Percentiles rank a stretch among this genome's conserved stretches.
Conservation (phyloP, 1,140 invertebrate species). For the Oryzaephilus surinamensis region DNA sequence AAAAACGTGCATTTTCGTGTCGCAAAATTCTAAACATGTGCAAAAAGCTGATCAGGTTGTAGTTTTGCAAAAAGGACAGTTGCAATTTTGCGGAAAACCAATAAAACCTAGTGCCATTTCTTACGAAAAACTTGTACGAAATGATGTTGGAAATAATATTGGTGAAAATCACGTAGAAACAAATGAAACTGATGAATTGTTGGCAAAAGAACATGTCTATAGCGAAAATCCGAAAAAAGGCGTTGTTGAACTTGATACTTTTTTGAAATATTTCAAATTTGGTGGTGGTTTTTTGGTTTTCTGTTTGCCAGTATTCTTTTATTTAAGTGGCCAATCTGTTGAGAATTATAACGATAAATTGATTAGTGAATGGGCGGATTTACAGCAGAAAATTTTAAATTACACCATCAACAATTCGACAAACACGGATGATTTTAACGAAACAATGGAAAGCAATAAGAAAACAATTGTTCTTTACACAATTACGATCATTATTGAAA, state of each 20-base stretch:
- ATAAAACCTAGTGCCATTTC: too few relatives aligned
- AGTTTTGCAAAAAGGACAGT: constrained; percentile 46
- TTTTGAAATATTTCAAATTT: constrained; percentile 10
- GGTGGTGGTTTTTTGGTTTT: constrained; percentile 11
- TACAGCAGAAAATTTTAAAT: constrained; percentile 7
- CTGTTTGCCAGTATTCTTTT: constrained; percentile 6
- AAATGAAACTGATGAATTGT: too few relatives aligned
- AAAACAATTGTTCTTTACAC: constrained; percentile 12
- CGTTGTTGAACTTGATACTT: constrained; percentile 8
- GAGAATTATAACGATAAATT: constrained; percentile 12
- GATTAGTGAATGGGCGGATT: constrained; percentile 11
- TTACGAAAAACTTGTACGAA: background rate
- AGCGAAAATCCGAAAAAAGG: constrained; percentile 11
- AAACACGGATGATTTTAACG: background rate
- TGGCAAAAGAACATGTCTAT: constrained; percentile 4
- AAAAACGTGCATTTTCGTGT: constrained; percentile 70
- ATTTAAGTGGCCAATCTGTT: constrained; percentile 6
- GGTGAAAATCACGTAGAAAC: background rate
- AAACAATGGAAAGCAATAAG: background rate
- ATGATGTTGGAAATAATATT: background rate
- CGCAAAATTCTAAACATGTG: constrained; percentile 79
- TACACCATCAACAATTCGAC: constrained; percentile 5
- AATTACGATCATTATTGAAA: constrained; percentile 5
- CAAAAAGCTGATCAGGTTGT: constrained; percentile 60
- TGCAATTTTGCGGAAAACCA: constrained; percentile 18